Evolutionary conservation across 1,140 invertebrate species (phyloP), one percentile per base, ranked within the genome.

Genomic region (Lasioglossum baleicum): DNA sequence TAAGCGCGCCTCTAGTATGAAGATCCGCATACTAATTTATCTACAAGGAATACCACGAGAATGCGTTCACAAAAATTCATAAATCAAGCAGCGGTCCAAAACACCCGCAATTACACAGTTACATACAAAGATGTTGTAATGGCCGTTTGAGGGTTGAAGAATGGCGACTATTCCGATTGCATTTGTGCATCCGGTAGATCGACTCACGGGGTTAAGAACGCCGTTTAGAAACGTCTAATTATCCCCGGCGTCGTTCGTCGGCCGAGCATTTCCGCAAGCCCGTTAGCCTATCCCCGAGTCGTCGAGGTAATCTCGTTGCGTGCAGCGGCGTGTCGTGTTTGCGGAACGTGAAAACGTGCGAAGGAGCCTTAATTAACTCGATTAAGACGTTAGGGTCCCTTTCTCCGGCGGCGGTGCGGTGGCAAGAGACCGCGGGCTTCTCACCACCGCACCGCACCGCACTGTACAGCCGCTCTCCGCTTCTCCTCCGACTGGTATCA

Each of bases 331-430:
- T 87, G 85, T 82, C 82, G 79, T 87, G 85, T 82, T 84, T 77
- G 77, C 73, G 84, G 81, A 83, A 85, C 77, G 77, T 78, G 84
- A 85, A 83, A 83, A 88, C 83, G 87, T 81, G 89, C 85, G 88
- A 90, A 87, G 87, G 84, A 83, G 86, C 76, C 85, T 91, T 89
- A 91, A 91, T 91, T 91, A 91, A 89, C 86, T 88, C 78, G 82
- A 91, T 91, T 90, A 88, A 90, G 89, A 90, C 87, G 87, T 90
- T 83, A 78, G 71, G 68, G 61, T 48, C 56, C 53, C 51, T 67
- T 83, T 74, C 83, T 76, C 60, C 74, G 72, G 65, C 74, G 68
- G 65, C 69, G 22, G 20, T 56, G 60, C 6, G 8, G 17, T 11
- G 8, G 44, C 4, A 4, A 35, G 31, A 35, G n/a, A n/a, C n/a